Evolutionary conservation across 1,140 invertebrate genomes (phyloP), one percentile per base, ranked within the genome.

Genomic region (Theocolax elegans): DNA sequence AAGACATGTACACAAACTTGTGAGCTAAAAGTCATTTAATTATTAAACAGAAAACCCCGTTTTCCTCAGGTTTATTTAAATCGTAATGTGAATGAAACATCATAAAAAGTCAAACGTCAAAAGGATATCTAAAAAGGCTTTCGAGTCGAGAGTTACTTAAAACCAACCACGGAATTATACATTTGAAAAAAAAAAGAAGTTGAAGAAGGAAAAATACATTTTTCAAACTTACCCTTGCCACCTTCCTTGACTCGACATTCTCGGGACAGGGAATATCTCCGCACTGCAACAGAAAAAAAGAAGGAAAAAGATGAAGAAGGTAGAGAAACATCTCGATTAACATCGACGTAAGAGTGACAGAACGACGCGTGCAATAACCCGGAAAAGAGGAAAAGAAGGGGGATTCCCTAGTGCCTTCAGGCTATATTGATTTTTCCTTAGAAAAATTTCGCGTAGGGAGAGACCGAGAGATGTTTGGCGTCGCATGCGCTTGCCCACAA

Each of bases 281-380:
- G 48, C 86, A 87, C 86, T 87, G 85, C 72, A 56, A 87, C n/a
- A n/a, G n/a, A n/a, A n/a, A n/a, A n/a, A n/a, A n/a, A n/a, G 85
- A 71, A 84, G n/a, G 75, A 77, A 80, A 74, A 38, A 25, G 21
- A 19, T 25, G n/a, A 13, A 38, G 17, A 12, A 19, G 29, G 9
- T 31, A 53, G 19, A 53, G 10, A 17, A 17, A 15, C 7, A 53
- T 27, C 27, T 27, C 21, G 1, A 23, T 8, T 23, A 49, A 4
- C 10, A 21, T 23, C 25, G 10, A 12, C 21, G 21, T n/a, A n/a
- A n/a, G n/a, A n/a, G n/a, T n/a, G n/a, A n/a, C n/a, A n/a, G n/a
- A n/a, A n/a, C n/a, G n/a, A n/a, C n/a, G n/a, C n/a, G n/a, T n/a
- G n/a, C n/a, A n/a, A n/a, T n/a, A n/a, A n/a, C n/a, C n/a, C n/a